These are phyloP conservation scores for Rotaria sp. DNA, from an alignment of 2,888 invertebrate species.

Conservation along the genomic window DNA sequence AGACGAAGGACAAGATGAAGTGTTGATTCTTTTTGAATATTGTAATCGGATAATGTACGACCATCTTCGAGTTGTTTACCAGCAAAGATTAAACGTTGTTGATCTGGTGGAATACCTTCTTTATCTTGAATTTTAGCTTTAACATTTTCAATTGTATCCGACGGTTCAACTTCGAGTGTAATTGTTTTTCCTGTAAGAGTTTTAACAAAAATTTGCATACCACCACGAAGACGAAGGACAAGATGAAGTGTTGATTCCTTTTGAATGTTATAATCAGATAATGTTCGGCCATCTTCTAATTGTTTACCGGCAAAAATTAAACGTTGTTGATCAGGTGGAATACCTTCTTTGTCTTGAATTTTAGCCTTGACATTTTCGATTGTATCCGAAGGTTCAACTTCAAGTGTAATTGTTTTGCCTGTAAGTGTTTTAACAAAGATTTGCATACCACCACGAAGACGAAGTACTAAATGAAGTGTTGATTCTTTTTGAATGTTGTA, in stretches of 20 bases:
- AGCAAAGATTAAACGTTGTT: too few relatives aligned
- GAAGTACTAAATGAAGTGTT: slow-evolving; percentile 76
- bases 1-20: too few relatives aligned
- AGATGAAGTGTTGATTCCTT: slow-evolving; percentile 57
- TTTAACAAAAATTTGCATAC: not conserved
- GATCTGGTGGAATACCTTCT: too few relatives aligned
- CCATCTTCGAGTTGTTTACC: slow-evolving; percentile 82
- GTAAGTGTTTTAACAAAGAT: too few relatives aligned
- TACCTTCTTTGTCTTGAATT: slow-evolving; percentile 47
- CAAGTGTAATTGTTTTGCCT: too few relatives aligned
- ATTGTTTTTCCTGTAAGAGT: slow-evolving; percentile 31
- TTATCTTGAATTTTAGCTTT: too few relatives aligned
- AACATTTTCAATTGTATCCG: not conserved
- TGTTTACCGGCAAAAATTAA: slow-evolving; percentile 91
- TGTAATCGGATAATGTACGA: too few relatives aligned
- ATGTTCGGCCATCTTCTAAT: slow-evolving; percentile 83
- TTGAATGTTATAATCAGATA: slow-evolving; percentile 88
- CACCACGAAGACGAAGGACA: slow-evolving; percentile 27
- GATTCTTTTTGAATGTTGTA: slow-evolving; percentile 68
- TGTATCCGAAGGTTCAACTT: slow-evolving; percentile 54
- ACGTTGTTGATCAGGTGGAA: slow-evolving; percentile 71
- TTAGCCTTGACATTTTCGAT: slow-evolving; percentile 26
- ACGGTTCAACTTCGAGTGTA: too few relatives aligned
- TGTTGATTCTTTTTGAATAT: too few relatives aligned
- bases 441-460: slow-evolving; percentile 70